Percentiles rank a stretch among this genome's conserved stretches.
phyloP scores from a whole-genome alignment of 2,888 invertebrate species.

The Pachydiplax longipennis region DNA sequence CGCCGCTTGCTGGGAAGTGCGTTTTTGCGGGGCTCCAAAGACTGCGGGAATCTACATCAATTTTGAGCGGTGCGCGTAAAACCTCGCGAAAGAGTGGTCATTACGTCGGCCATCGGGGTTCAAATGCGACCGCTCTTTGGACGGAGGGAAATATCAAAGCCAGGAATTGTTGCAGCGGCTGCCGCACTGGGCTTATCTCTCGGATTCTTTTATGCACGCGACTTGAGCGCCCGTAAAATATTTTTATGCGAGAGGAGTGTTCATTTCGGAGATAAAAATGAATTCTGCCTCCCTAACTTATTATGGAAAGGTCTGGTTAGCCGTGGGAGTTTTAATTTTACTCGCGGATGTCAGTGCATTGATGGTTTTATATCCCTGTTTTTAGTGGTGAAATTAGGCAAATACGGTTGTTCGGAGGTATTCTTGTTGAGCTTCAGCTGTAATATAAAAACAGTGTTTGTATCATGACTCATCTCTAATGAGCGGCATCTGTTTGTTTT shows the following conservation, averaged over 20 bases:
- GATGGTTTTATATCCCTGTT: too few species aligned
- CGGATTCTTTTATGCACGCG: slow-evolving; percentile 19
- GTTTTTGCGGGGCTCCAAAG: background rate
- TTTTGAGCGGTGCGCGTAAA: slow-evolving; percentile 21
- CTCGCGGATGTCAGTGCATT: too few species aligned
- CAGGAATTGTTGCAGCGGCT: background rate
- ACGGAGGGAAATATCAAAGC: background rate
- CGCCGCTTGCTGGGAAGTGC: background rate
- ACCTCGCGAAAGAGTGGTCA: background rate
- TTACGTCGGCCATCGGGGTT: slow-evolving; percentile 8
- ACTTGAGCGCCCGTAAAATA: background rate
- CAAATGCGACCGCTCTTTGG: background rate
- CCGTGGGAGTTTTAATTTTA: too few species aligned
- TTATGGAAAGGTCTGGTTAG: too few species aligned
- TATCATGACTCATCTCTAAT: too few species aligned
- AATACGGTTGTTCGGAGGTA: too few species aligned
- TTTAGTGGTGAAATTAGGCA: too few species aligned
- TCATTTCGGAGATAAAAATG: slow-evolving; percentile 14
- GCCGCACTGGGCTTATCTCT: slow-evolving; percentile 8
- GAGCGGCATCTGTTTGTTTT: too few species aligned
- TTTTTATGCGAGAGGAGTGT: background rate
- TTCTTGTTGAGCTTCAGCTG: too few species aligned
- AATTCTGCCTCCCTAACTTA: background rate
- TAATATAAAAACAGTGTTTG: too few species aligned
- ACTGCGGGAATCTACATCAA: background rate